These are phyloP conservation scores for Agrotis puta DNA, from an alignment of 2,888 invertebrate genomes.

Conservation along the genomic window DNA sequence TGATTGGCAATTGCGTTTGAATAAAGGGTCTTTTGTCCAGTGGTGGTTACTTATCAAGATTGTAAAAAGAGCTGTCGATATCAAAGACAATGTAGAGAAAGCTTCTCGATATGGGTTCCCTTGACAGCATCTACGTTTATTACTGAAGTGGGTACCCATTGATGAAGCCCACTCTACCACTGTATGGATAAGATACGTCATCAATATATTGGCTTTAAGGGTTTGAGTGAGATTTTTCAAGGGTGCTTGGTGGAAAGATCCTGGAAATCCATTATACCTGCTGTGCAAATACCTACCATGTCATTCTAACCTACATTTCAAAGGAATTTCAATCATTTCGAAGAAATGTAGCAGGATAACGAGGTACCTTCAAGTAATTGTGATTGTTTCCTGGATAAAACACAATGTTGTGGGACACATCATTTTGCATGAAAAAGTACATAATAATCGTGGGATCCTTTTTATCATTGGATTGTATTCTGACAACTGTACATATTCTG, in stretches of 20 bases:
- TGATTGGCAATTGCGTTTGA: not conserved
- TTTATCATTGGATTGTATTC: conserved; percentile 53
- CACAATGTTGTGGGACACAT: conserved; percentile 55
- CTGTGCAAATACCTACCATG: conserved; percentile 14
- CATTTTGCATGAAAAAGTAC: conserved; percentile 61
- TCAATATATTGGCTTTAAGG: conserved; percentile 47
- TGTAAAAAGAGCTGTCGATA: conserved; percentile 5
- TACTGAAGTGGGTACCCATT: no score
- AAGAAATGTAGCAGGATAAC: conserved; percentile 25
- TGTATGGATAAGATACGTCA: conserved; percentile 45
- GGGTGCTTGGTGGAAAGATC: conserved; percentile 25
- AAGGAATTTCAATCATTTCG: conserved; percentile 48
- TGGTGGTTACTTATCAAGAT: not conserved
- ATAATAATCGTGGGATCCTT: conserved; percentile 63
- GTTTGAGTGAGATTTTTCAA: conserved; percentile 42
- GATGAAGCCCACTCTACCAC: not conserved
- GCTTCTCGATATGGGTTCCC: no score
- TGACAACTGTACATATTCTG: conserved; percentile 61
- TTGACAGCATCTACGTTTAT: no score
- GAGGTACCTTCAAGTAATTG: conserved; percentile 43
- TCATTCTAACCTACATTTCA: conserved; percentile 17
- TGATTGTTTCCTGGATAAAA: conserved; percentile 50
- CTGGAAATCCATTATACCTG: conserved; percentile 25
- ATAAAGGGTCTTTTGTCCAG: conserved; percentile 11
- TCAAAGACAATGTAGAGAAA: conserved; percentile 12